Conservation (phyloP, 2,888 invertebrate species). For the Synergus itoensis region DNA sequence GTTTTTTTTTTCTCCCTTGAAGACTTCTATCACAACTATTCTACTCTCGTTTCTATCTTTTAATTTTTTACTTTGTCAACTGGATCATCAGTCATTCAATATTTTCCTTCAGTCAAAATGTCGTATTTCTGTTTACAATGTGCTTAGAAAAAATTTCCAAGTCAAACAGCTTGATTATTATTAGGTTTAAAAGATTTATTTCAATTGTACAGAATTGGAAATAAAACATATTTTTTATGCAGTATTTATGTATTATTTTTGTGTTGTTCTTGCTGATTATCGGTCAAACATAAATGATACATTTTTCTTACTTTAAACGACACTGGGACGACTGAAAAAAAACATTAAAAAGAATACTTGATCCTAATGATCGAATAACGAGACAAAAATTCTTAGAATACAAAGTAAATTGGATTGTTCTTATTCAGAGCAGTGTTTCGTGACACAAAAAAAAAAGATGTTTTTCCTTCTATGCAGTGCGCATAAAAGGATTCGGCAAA, state of each 20-base stretch:
- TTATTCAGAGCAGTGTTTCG: conserved; percentile 1
- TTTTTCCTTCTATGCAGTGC: background rate
- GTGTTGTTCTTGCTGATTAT: too few species aligned
- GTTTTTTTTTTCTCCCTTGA: conserved; percentile 21
- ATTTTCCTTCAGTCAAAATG: conserved; percentile 42
- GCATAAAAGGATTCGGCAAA: background rate
- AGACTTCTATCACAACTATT: conserved; percentile 42
- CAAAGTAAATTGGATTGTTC: conserved; percentile 22
- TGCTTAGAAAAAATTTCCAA: background rate
- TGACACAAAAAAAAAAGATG: conserved; percentile 14
- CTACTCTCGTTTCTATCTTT: conserved; percentile 49
- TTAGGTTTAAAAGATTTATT: background rate
- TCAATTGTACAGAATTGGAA: too few species aligned
- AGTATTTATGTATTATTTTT: too few species aligned
- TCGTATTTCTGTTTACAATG: conserved; percentile 22
- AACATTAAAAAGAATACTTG: conserved; percentile 12
- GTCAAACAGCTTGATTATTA: background rate
- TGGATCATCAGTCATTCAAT: conserved; percentile 41
- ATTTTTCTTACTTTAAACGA: background rate
- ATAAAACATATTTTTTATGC: too few species aligned
- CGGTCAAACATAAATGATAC: too few species aligned
- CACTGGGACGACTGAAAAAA: conserved; percentile 5
- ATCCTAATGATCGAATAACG: background rate
- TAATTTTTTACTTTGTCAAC: conserved; percentile 41
- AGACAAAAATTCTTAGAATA: conserved; percentile 3